phyloP scores from a whole-genome alignment of 2,888 invertebrate genomes.

The Aethes cnicana region DNA sequence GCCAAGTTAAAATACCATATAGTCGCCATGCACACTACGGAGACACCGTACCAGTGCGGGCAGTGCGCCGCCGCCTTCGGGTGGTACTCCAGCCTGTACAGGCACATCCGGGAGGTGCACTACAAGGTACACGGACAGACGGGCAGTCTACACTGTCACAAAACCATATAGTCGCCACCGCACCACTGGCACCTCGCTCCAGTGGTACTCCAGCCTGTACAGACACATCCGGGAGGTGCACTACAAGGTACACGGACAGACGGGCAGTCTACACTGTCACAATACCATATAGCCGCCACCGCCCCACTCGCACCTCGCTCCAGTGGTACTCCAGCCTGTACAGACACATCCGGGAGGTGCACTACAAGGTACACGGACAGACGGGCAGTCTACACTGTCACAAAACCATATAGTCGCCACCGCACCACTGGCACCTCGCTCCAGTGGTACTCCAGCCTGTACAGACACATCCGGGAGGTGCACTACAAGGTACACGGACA shows the following conservation, averaged over 20 bases:
- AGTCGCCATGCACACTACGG: constrained; percentile 69
- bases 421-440: constrained; percentile 57
- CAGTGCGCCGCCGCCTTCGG: constrained; percentile 68
- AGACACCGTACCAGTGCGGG: constrained; percentile 66
- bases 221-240: constrained; percentile 68
- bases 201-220: constrained; percentile 75
- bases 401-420: not conserved
- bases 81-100: constrained; percentile 74
- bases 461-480: constrained; percentile 66
- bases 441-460: constrained; percentile 74
- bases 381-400: not conserved
- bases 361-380: constrained; percentile 62
- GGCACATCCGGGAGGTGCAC: constrained; percentile 68
- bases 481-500: constrained; percentile 65
- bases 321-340: constrained; percentile 76
- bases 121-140: constrained; percentile 57
- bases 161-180: not conserved
- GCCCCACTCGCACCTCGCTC: constrained; percentile 59
- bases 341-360: constrained; percentile 66
- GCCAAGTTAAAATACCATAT: constrained; percentile 74
- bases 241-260: constrained; percentile 58
- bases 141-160: not conserved
- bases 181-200: constrained; percentile 62
- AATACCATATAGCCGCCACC: not conserved
- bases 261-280: not conserved